These are phyloP conservation scores for Nautilus pompilius DNA, from an alignment of 1,140 invertebrate species.

Conservation along the genomic window DNA sequence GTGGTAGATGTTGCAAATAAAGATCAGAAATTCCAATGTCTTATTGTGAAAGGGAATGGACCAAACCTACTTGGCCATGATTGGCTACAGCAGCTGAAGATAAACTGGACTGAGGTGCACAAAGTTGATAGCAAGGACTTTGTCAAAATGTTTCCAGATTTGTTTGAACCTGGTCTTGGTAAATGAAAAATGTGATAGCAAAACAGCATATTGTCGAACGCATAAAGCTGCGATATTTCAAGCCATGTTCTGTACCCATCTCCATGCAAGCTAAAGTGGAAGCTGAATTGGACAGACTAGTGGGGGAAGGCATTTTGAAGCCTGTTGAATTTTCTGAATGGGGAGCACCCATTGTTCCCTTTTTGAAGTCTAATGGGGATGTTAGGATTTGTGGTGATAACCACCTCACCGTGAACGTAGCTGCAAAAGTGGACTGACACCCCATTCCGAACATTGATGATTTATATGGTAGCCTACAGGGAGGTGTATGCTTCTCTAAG, in stretches of 20 bases:
- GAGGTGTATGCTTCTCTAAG: conserved; percentile 33
- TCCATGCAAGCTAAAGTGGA: conserved; percentile 29
- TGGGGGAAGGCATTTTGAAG: conserved; percentile 21
- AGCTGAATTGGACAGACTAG: conserved; percentile 25
- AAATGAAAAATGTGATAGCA: conserved; percentile 11
- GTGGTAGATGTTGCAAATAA: conserved; percentile 14
- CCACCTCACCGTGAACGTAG: conserved; percentile 48
- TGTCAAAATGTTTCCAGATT: too few relatives aligned
- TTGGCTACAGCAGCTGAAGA: conserved; percentile 11
- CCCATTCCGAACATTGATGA: conserved; percentile 40
- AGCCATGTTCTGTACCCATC: conserved; percentile 22
- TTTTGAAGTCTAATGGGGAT: conserved; percentile 44
- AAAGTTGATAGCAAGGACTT: too few relatives aligned
- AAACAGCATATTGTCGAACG: conserved; percentile 17
- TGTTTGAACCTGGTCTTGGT: conserved; percentile 12
- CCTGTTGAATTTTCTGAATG: conserved; percentile 32
- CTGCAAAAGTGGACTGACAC: conserved; percentile 21
- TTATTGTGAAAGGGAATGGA: conserved; percentile 10
- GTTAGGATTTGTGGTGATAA: conserved; percentile 50
- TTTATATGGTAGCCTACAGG: conserved; percentile 30
- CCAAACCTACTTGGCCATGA: conserved; percentile 16
- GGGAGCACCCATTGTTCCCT: conserved; percentile 50
- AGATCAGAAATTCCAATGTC: background rate
- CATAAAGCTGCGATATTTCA: too few relatives aligned
- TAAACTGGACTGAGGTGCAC: conserved; percentile 11